Base-by-base conservation (phyloP, 2,888 invertebrate genomes). In the Dolichomitus sp. region DNA sequence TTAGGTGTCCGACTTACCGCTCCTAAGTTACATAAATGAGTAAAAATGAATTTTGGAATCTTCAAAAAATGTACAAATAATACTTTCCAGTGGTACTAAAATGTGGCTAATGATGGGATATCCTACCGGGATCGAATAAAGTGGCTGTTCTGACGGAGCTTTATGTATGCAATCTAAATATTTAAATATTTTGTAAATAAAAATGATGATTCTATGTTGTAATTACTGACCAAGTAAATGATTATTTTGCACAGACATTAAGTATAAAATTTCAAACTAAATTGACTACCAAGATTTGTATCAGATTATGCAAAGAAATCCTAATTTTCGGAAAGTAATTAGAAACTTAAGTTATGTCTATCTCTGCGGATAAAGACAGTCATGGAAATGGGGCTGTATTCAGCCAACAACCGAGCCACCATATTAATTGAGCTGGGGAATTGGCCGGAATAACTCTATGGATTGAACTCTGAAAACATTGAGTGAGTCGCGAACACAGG, bases 401-500 rank as follows among this genome's bases (percentile, higher is more conserved):
- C 33, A 30, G 33, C 7, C 33, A 14, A n/a, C 6, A 59, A 17
- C 33, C 57, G 57, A 33, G 33, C 17, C n/a, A 33, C 2, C 3
- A 30, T 59, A 33, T 59, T 33, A 59, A 59, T 57, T 57, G 30
- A 4, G 4, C 0, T 14, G 4, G 30, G n/a, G 9, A 11, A 14
- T 19, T 33, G 17, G 30, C 33, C 17, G 30, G 12, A 52, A 19
- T 30, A 50, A 3, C 52, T 37, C 50, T 37, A 17, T 59, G 33
- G 57, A n/a, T 52, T 54, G 7, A 69, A 40, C 40, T 40, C 52
- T 69, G 52, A 40, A 54, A 54, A 37, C 7, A 54, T 69, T 40
- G 12, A 59, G 14, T 27, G 14, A 37, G 40, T 37, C 54, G 23
- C 23, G 68, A 68, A 52, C 52, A 68, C 52, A 66, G 66, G 66